Evolutionary conservation across 2,888 invertebrate species (phyloP).

Genomic region (Amaurobius ferox): DNA sequence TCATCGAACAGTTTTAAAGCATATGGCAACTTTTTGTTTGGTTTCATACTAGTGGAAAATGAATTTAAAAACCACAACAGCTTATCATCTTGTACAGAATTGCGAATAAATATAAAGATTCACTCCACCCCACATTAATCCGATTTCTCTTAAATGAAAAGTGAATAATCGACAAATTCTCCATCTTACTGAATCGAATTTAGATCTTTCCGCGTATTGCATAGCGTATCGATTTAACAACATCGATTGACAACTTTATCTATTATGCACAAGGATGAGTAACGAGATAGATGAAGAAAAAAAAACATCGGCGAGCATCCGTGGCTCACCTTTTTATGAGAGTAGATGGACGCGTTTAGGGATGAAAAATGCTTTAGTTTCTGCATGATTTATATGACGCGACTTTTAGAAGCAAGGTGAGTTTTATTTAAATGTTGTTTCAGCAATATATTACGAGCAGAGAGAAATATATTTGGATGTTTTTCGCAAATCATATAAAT

Average conservation of each 20-base stretch:
- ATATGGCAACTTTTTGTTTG: no score
- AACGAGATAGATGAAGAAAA: not conserved
- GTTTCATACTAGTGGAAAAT: no score
- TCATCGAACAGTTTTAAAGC: no score
- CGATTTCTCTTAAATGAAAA: constrained; percentile 4
- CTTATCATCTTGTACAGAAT: not conserved
- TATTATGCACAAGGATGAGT: constrained; percentile 22
- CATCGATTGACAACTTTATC: constrained; percentile 21
- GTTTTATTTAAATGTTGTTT: not conserved
- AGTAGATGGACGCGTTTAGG: not conserved
- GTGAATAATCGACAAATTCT: not conserved
- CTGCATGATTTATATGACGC: not conserved
- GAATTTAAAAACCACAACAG: not conserved
- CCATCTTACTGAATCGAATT: not conserved
- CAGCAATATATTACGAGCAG: not conserved
- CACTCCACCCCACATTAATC: not conserved
- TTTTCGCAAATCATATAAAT: not conserved
- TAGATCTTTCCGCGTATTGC: not conserved
- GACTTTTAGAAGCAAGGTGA: not conserved
- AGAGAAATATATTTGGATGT: not conserved
- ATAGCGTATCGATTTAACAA: constrained; percentile 12
- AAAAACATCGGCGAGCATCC: not conserved
- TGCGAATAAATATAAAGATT: constrained; percentile 4
- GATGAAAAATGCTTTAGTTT: not conserved
- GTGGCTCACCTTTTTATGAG: constrained; percentile 1